phyloP scores from a whole-genome alignment of 2,113 vertebrate genomes.

The Oceanodroma tethys region DNA sequence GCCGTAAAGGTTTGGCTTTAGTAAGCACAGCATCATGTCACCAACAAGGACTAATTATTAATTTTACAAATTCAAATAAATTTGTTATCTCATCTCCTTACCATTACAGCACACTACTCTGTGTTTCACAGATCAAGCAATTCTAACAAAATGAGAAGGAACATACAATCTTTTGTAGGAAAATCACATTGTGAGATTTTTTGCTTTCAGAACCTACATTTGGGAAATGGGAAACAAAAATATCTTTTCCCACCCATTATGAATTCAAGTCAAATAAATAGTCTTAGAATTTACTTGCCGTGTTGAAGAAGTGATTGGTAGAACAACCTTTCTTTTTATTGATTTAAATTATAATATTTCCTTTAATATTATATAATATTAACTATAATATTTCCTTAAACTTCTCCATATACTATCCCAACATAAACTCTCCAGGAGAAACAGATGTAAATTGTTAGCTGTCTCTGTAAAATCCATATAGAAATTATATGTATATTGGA shows the following conservation, averaged over 20 bases:
- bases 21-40: not conserved
- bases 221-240: slow-evolving; percentile 41
- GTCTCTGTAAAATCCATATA: slow-evolving; percentile 57
- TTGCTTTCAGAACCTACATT: not conserved
- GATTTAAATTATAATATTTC: slow-evolving; percentile 61
- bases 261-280: slow-evolving; percentile 32
- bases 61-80: not conserved
- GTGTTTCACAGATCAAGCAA: not conserved
- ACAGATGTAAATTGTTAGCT: slow-evolving; percentile 17
- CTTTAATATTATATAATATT: not conserved
- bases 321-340: slow-evolving; percentile 43
- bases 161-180: slow-evolving; percentile 2
- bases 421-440: slow-evolving; percentile 40
- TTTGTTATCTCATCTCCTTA: not conserved
- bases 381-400: slow-evolving; percentile 62
- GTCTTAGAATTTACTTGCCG: slow-evolving; percentile 43
- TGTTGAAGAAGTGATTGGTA: slow-evolving; percentile 31
- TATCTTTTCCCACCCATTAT: not conserved
- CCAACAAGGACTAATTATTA: not conserved
- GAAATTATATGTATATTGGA: not conserved
- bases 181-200: not conserved
- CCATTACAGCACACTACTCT: not conserved
- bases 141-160: not conserved
- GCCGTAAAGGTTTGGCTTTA: not conserved
- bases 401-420: slow-evolving; percentile 46